Evolutionary conservation across 2,888 invertebrate genomes (phyloP).

Genomic region (Stenchaetothrips biformis): DNA sequence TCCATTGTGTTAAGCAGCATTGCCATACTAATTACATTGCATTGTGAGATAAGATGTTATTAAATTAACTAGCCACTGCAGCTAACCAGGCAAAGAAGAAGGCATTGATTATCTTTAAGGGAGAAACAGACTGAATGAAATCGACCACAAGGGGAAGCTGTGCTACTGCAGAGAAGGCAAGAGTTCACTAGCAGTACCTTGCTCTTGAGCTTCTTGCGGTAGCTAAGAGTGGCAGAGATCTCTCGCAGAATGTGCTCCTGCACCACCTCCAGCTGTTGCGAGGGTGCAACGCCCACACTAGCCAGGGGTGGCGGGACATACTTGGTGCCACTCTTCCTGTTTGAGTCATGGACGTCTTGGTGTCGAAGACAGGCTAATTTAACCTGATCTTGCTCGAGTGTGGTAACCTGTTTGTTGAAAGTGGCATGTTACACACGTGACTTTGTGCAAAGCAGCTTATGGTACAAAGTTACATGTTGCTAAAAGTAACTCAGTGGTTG

Average conservation of each 20-base stretch:
- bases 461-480: slow-evolving; percentile 26
- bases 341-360: slow-evolving; percentile 29
- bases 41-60: not conserved
- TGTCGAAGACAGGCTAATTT: slow-evolving; percentile 57
- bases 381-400: slow-evolving; percentile 71
- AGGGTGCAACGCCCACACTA: slow-evolving; percentile 5
- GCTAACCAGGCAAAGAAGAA: not conserved
- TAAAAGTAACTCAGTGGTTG: slow-evolving; percentile 36
- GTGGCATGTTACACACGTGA: slow-evolving; percentile 5
- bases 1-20: not conserved
- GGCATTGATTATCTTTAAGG: not conserved
- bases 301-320: slow-evolving; percentile 26
- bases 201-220: slow-evolving; percentile 76
- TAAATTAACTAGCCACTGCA: not conserved
- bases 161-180: slow-evolving; percentile 24
- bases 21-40: not conserved
- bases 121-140: not conserved
- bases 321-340: slow-evolving; percentile 31
- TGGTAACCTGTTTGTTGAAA: slow-evolving; percentile 50
- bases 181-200: slow-evolving; percentile 49
- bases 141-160: not conserved
- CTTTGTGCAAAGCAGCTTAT: slow-evolving; percentile 1
- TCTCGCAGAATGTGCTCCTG: slow-evolving; percentile 81
- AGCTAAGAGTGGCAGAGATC: slow-evolving; percentile 76
- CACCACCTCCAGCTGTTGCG: slow-evolving; percentile 48